These are phyloP conservation scores for Steromphala cineraria DNA, from an alignment of 2,888 invertebrate species.

Conservation along the genomic window DNA sequence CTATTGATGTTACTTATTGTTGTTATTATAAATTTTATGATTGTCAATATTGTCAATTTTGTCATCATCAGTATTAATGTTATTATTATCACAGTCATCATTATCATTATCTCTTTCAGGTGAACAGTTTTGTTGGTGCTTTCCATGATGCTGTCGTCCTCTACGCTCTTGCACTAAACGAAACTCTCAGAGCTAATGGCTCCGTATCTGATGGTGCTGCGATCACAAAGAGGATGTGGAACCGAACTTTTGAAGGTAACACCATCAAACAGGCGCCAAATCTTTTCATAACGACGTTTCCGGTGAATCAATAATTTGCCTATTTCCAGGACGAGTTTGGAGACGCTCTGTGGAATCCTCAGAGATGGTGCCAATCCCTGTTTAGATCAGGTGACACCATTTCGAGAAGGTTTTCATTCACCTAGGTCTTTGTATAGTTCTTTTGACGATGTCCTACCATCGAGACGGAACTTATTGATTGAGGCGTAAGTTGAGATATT, in stretches of 20 bases:
- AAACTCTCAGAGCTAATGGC: slow-evolving; percentile 81
- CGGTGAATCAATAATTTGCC: no score
- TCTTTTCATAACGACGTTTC: not conserved
- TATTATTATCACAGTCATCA: not conserved
- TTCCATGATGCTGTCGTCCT: slow-evolving; percentile 97
- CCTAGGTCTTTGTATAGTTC: no score
- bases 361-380: no score
- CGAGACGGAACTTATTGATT: not conserved
- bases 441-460: not conserved
- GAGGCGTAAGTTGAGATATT: no score
- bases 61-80: no score
- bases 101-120: slow-evolving; percentile 75
- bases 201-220: slow-evolving; percentile 85
- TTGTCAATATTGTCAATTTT: no score
- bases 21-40: no score
- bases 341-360: no score
- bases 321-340: no score
- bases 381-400: no score
- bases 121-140: slow-evolving; percentile 94
- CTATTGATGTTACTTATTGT: no score
- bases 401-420: no score
- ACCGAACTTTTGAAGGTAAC: slow-evolving; percentile 87
- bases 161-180: slow-evolving; percentile 92
- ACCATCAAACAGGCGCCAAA: not conserved
- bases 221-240: slow-evolving; percentile 90